phyloP scores from a whole-genome alignment of 2,888 invertebrate genomes.

The Thymelicus sylvestris region DNA sequence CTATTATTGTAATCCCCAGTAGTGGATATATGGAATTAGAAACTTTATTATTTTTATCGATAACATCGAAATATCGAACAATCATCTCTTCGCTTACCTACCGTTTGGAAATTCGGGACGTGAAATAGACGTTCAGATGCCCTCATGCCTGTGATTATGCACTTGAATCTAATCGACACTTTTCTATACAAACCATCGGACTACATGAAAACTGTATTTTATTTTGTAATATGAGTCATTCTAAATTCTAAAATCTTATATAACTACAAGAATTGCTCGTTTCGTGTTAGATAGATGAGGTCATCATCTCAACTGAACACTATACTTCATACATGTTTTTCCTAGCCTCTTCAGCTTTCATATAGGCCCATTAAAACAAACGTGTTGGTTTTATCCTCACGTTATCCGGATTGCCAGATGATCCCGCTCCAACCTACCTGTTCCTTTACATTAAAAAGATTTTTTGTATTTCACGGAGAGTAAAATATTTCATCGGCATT shows the following conservation, averaged over 20 bases:
- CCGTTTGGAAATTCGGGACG: constrained; percentile 68
- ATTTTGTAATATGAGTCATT: no score
- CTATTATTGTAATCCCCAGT: no score
- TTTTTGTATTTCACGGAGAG: constrained; percentile 1
- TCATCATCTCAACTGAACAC: background rate
- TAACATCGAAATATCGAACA: constrained; percentile 18
- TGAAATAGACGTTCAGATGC: constrained; percentile 63
- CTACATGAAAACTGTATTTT: background rate
- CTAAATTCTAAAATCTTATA: no score
- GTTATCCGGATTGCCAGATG: constrained; percentile 41
- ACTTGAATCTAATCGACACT: constrained; percentile 22
- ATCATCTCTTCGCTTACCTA: constrained; percentile 47
- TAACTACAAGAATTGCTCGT: no score
- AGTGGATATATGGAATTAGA: no score
- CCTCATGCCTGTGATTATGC: constrained; percentile 61
- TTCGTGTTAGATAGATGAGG: background rate
- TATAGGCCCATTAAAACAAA: constrained; percentile 57
- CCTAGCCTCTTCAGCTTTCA: constrained; percentile 46
- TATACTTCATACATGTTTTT: background rate
- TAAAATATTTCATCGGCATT: background rate
- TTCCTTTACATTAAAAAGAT: constrained; percentile 5
- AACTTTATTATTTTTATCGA: background rate
- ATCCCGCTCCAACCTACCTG: constrained; percentile 15
- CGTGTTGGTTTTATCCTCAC: constrained; percentile 26
- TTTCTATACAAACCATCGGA: background rate